Evolutionary conservation across 2,797 vertebrate species (phyloP).

Genomic region (Halcyon leucocephala): DNA sequence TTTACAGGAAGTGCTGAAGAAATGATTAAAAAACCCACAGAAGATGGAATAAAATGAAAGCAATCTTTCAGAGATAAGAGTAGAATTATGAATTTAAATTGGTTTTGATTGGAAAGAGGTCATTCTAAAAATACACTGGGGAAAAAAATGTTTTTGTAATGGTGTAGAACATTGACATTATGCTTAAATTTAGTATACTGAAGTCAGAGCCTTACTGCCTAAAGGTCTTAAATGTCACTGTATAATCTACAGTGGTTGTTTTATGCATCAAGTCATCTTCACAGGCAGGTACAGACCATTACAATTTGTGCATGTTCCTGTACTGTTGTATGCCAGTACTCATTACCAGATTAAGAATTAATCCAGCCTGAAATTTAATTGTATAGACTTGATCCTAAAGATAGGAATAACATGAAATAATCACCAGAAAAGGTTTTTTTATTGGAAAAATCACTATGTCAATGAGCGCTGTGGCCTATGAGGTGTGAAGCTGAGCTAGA

Average conservation of each 20-base stretch:
- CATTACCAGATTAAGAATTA: neutral
- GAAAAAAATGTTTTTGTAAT: neutral
- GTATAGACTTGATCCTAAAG: neutral
- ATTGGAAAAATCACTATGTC: neutral
- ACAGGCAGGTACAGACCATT: neutral
- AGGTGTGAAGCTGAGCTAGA: neutral
- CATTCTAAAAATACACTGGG: neutral
- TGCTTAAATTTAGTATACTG: neutral
- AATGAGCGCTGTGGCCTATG: neutral
- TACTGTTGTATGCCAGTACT: neutral
- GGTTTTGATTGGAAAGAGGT: neutral
- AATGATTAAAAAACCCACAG: accelerated
- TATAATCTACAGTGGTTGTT: neutral
- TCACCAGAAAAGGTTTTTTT: neutral
- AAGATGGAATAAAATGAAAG: neutral
- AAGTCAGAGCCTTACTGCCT: neutral
- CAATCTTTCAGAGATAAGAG: neutral
- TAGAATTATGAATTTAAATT: neutral
- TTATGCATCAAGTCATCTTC: neutral
- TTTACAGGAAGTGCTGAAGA: neutral
- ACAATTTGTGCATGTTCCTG: neutral
- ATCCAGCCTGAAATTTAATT: neutral
- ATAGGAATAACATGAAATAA: neutral
- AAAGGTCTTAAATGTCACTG: neutral
- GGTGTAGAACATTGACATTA: neutral